These are phyloP conservation scores for Ursus arctos DNA, from an alignment of 2,113 vertebrate genomes.

Conservation along the genomic window DNA sequence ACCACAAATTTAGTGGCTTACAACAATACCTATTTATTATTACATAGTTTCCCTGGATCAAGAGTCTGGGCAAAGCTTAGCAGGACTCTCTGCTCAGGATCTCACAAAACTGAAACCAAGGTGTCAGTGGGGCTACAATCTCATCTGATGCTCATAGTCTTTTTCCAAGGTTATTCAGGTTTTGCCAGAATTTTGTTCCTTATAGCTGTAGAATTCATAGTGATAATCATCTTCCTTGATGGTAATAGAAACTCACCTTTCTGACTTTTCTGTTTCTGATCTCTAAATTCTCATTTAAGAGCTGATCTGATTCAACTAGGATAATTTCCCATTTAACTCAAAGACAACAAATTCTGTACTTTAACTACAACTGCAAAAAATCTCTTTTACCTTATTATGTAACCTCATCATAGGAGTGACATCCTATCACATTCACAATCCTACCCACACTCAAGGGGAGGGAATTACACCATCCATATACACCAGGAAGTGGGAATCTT, in stretches of 20 bases:
- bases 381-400: neutral
- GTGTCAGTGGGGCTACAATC: neutral
- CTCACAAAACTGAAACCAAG: neutral
- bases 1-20: neutral
- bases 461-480: neutral
- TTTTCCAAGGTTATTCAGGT: neutral
- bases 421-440: neutral
- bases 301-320: neutral
- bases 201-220: neutral
- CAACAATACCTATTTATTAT: neutral
- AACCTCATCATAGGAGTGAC: neutral
- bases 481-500: neutral
- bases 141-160: neutral
- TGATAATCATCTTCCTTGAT: neutral
- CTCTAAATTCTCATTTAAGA: constrained; percentile 39
- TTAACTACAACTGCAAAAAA: constrained; percentile 17
- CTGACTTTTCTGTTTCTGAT: neutral
- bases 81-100: neutral
- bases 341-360: neutral
- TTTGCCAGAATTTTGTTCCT: neutral
- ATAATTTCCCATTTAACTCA: neutral
- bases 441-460: neutral
- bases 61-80: neutral
- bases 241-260: neutral
- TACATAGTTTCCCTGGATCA: neutral